A percentile compares a stretch with the other conserved stretches of the same genome.
These are phyloP conservation scores for Orchestia grillus DNA, from an alignment of 1,140 invertebrate genomes.

Conservation along the genomic window DNA sequence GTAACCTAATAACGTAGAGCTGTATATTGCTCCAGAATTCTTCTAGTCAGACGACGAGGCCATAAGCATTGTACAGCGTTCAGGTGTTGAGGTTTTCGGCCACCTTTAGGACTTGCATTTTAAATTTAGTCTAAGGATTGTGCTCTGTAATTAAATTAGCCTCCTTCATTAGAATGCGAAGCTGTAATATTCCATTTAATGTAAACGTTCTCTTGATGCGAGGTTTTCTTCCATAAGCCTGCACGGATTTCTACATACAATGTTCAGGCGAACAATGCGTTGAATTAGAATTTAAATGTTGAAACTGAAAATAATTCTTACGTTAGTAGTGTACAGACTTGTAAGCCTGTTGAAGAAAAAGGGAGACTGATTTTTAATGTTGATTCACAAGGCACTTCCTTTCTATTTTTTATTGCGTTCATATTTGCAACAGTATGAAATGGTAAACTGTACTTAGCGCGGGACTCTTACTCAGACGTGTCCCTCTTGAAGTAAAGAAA, in stretches of 20 bases:
- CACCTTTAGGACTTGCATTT: neutral
- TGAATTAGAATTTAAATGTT: neutral
- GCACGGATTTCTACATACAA: neutral
- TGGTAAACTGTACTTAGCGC: neutral
- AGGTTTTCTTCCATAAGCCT: neutral
- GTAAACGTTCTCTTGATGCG: neutral
- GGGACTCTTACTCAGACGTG: neutral
- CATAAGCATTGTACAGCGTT: neutral
- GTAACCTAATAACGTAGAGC: neutral
- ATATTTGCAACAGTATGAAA: neutral
- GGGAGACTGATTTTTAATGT: neutral
- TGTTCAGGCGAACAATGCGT: neutral
- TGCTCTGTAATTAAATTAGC: neutral
- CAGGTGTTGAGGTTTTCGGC: neutral
- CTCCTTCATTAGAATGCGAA: neutral
- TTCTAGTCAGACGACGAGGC: slow-evolving; percentile 21
- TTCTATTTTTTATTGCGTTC: neutral
- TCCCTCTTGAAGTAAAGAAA: neutral
- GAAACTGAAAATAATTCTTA: neutral
- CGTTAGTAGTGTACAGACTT: neutral
- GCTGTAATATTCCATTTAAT: neutral
- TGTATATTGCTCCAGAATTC: slow-evolving; percentile 2
- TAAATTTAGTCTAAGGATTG: neutral
- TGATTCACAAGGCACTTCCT: neutral
- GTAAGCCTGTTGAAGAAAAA: neutral